These are phyloP conservation scores for Amblyraja radiata DNA, from an alignment of 2,797 vertebrate species.

Conservation along the genomic window DNA sequence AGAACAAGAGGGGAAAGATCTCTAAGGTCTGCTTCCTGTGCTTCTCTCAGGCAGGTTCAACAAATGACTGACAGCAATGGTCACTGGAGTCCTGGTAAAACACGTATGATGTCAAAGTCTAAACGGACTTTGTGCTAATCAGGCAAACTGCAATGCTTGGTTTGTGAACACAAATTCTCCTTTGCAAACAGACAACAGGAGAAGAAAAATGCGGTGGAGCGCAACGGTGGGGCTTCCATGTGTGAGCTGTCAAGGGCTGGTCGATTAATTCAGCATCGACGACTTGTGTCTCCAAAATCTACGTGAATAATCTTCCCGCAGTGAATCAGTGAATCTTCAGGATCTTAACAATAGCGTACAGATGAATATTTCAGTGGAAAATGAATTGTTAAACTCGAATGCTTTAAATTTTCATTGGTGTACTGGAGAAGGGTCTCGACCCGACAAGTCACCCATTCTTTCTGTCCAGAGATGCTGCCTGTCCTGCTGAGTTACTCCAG, in stretches of 20 bases:
- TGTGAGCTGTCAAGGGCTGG: not conserved
- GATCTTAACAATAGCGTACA: not conserved
- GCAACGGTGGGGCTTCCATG: not conserved
- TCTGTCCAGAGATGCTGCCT: too few species aligned
- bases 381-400: conserved; percentile 1
- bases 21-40: conserved; percentile 55
- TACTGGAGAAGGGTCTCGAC: too few species aligned
- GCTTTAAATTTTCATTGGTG: not conserved
- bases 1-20: conserved; percentile 65
- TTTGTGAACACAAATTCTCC: conserved; percentile 1
- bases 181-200: not conserved
- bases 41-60: conserved; percentile 53
- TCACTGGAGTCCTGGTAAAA: conserved; percentile 46
- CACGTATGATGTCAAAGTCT: conserved; percentile 45
- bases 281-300: not conserved
- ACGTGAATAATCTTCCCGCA: not conserved
- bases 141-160: conserved; percentile 10
- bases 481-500: too few species aligned
- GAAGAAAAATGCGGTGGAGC: not conserved
- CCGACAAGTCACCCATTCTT: too few species aligned
- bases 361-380: not conserved
- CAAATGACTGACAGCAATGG: conserved; percentile 51
- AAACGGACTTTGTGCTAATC: conserved; percentile 35
- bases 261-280: not conserved
- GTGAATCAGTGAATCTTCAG: not conserved